Percentiles rank a stretch among this genome's conserved stretches.
phyloP scores from a whole-genome alignment of 2,113 vertebrate species.

The Dolichallabes microphthalmus region DNA sequence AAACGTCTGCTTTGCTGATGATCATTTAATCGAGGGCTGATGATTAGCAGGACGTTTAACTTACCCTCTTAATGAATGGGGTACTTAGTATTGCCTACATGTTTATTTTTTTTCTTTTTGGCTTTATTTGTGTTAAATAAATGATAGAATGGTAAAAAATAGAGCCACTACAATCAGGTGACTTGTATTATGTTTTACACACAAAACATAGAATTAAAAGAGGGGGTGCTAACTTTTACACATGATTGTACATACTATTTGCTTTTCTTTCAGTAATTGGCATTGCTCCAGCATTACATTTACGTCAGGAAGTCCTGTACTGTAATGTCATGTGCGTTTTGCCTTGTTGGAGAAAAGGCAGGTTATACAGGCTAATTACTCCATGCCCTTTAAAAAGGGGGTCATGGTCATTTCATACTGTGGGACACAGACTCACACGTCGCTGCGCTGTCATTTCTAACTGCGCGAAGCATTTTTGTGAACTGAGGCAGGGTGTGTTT shows the following conservation, averaged over 20 bases:
- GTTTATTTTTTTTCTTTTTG: too few species aligned
- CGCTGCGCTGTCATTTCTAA: slow-evolving; percentile 57
- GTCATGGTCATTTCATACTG: slow-evolving; percentile 65
- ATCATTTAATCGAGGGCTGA: too few species aligned
- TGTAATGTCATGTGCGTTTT: not conserved
- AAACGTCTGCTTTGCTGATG: too few species aligned
- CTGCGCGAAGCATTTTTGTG: slow-evolving; percentile 50
- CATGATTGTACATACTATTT: not conserved
- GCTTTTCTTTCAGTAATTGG: not conserved
- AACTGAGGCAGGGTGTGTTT: slow-evolving; percentile 48
- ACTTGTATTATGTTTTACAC: too few species aligned
- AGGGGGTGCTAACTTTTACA: too few species aligned
- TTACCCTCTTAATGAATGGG: too few species aligned
- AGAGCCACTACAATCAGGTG: too few species aligned
- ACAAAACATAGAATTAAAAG: too few species aligned
- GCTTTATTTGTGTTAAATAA: too few species aligned
- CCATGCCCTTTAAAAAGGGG: slow-evolving; percentile 53
- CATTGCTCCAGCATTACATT: not conserved
- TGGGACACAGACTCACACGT: slow-evolving; percentile 65
- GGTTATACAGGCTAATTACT: slow-evolving; percentile 44
- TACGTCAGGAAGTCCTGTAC: not conserved
- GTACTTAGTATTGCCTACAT: too few species aligned
- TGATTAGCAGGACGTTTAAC: too few species aligned
- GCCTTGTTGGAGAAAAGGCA: slow-evolving; percentile 15
- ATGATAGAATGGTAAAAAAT: too few species aligned